These are phyloP conservation scores for Macrochelys suwanniensis DNA, from an alignment of 2,797 vertebrate species.

Conservation along the genomic window DNA sequence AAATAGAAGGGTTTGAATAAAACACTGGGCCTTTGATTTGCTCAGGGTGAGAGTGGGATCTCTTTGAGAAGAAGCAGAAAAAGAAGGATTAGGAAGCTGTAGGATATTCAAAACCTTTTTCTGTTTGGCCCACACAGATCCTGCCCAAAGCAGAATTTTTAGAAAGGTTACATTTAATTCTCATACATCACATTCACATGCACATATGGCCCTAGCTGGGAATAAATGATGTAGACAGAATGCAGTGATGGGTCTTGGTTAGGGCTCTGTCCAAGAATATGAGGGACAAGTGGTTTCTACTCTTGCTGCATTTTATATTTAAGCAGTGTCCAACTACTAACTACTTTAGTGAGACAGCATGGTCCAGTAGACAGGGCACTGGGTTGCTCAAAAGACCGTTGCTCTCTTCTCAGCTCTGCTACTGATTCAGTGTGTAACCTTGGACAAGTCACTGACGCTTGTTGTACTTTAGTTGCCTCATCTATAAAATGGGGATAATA, in stretches of 20 bases:
- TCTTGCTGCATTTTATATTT: neutral
- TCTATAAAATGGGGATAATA: neutral
- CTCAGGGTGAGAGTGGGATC: neutral
- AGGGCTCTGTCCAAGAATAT: neutral
- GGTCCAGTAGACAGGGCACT: neutral
- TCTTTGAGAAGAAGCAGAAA: neutral
- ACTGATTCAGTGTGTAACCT: neutral
- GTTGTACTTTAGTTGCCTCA: neutral
- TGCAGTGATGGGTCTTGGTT: neutral
- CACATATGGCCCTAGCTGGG: neutral
- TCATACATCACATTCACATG: neutral
- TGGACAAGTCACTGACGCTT: neutral
- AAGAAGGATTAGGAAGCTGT: neutral
- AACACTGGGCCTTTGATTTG: neutral
- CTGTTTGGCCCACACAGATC: neutral
- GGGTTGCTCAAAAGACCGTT: neutral
- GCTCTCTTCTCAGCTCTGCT: neutral
- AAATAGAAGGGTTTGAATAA: slow-evolving; percentile 5
- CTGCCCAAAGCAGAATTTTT: neutral
- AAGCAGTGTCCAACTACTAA: neutral
- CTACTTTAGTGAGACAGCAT: neutral
- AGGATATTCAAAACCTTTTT: neutral
- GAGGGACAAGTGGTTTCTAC: neutral
- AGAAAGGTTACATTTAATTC: neutral
- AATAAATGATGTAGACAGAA: neutral